Percentiles rank a stretch among this genome's conserved stretches.
These are phyloP conservation scores for Ornithoptera alexandrae DNA, from an alignment of 2,888 invertebrate genomes.

Conservation along the genomic window DNA sequence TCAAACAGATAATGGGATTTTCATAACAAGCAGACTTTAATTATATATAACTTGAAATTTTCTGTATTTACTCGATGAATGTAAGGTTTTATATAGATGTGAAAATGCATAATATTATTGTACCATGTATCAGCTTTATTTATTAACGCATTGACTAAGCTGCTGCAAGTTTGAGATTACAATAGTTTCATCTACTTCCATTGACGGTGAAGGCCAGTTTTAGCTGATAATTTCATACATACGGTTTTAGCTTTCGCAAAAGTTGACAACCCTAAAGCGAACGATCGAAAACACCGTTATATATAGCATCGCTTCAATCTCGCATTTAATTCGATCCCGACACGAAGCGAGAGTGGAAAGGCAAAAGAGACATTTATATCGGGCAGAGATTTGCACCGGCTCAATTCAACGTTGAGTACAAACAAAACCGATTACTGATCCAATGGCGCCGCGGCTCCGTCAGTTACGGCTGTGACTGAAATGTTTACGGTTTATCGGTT, in stretches of 20 bases:
- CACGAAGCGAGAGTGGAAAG: constrained; percentile 5
- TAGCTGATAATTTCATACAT: no score
- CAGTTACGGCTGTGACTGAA: constrained; percentile 9
- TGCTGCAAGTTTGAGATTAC: no score
- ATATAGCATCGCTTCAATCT: constrained; percentile 11
- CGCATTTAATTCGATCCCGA: constrained; percentile 6
- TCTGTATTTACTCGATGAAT: no score
- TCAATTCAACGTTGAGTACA: constrained; percentile 1
- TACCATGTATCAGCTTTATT: no score
- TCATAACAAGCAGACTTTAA: no score
- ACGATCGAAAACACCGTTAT: background rate
- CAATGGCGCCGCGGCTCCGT: constrained; percentile 14
- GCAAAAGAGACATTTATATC: constrained; percentile 20
- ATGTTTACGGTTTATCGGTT: constrained; percentile 27
- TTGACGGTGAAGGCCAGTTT: no score
- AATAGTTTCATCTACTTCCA: no score
- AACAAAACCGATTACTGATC: constrained; percentile 20
- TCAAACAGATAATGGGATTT: no score
- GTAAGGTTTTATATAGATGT: no score
- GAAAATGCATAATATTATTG: no score
- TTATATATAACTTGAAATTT: no score
- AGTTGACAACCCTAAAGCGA: background rate
- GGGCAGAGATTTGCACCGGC: background rate
- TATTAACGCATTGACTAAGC: no score
- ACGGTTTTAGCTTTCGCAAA: background rate